Evolutionary conservation across 1,140 invertebrate genomes (phyloP), one percentile per base, ranked within the genome.

Genomic region (Geopemphigus sp.): DNA sequence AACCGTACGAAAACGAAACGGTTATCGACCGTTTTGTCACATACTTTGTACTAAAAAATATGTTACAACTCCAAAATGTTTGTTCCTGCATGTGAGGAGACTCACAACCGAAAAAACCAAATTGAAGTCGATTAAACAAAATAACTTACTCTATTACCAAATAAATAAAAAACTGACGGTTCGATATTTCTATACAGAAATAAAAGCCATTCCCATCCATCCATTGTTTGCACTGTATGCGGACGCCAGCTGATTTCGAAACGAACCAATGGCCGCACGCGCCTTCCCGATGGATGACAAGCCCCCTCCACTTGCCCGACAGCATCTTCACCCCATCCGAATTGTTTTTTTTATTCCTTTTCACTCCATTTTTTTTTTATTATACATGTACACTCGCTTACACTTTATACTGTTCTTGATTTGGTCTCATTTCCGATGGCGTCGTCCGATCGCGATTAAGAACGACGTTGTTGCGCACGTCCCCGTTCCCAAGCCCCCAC

Each of bases 231-330:
- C 74, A 78, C 74, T 78, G 74, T 78, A 63, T 24, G 45, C 19
- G 26, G 17, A 78, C 8, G 39, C 22, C 74, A 78, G 74, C 74
- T 78, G 74, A 63, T 78, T 47, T 26, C 26, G 0, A 1, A 63
- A 50, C 17, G n/a, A 10, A 63, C 74, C 74, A 78, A 78, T 78
- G 57, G 39, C 39, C 24, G 24, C 50, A n/a, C 74, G 14, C 61
- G 61, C 24, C 74, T 78, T 57, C 15, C 74, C 39, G 74, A 78
- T 78, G 74, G 74, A 78, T 78, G 74, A 78, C 74, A 78, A 78
- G 74, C 74, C 74, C 74, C 74, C 45, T 78, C 74, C 22, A 78
- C 39, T 19, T 39, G 22, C 57, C 57, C 50, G 74, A 78, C 74
- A 78, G 74, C 74, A 78, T 78, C 74, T 78, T 78, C 57, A 78